Evolutionary conservation across 2,113 vertebrate genomes (phyloP).

Genomic region (Myrmecobius fasciatus): DNA sequence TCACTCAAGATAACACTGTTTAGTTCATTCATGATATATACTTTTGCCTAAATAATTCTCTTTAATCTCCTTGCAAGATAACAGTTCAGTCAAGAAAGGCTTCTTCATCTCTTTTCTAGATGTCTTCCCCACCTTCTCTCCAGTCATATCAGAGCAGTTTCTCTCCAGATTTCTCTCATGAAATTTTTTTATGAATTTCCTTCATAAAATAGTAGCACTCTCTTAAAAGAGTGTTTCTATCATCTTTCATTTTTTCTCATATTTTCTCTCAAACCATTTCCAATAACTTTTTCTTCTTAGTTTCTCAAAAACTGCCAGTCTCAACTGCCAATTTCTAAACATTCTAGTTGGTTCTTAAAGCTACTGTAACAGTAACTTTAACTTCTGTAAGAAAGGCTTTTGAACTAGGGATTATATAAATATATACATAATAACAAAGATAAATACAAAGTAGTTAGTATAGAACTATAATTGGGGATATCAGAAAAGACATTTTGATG

Average conservation of each 20-base stretch:
- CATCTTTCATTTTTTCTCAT: not conserved
- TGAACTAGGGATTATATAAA: not conserved
- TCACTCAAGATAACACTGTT: too few relatives aligned
- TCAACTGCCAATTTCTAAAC: not conserved
- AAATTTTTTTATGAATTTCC: not conserved
- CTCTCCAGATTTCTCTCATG: not conserved
- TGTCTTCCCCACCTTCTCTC: not conserved
- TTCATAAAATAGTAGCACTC: not conserved
- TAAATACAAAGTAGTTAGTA: not conserved
- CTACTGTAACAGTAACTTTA: not conserved
- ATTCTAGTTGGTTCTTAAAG: not conserved
- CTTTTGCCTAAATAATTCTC: not conserved
- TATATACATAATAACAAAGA: not conserved
- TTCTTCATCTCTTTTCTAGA: not conserved
- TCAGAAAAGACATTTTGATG: not conserved
- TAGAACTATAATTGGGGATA: not conserved
- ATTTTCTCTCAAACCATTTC: not conserved
- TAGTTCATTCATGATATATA: too few relatives aligned
- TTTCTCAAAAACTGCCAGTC: not conserved
- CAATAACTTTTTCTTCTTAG: not conserved
- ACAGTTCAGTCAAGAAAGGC: not conserved
- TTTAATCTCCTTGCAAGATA: not conserved
- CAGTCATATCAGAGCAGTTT: not conserved
- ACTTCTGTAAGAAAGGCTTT: not conserved
- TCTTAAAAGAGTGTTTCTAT: not conserved